Conservation (phyloP, 92 coral and sea anemone genomes). For the Chrysogorgia sp. region DNA sequence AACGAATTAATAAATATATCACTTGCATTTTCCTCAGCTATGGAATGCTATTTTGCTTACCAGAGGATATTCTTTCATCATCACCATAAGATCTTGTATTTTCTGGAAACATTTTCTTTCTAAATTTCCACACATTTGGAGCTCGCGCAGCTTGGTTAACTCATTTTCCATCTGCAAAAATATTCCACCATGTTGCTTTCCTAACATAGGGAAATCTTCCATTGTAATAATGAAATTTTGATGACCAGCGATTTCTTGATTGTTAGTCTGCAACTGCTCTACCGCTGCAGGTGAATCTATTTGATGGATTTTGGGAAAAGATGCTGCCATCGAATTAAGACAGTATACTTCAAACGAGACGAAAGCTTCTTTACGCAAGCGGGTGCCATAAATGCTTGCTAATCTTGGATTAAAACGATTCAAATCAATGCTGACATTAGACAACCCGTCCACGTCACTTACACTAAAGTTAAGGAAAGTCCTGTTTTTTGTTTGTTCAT, state of each 20-base stretch:
- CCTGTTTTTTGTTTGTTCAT: slow-evolving; percentile 69
- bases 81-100: slow-evolving; percentile 3
- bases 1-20: too few relatives aligned
- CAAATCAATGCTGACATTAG: slow-evolving; percentile 79
- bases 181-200: slow-evolving; percentile 21
- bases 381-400: slow-evolving; percentile 51
- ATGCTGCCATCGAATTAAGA: slow-evolving; percentile 47
- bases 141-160: slow-evolving; percentile 6
- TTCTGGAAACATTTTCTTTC: neutral
- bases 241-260: neutral
- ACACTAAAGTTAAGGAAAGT: slow-evolving; percentile 65
- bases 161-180: neutral
- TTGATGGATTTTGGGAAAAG: slow-evolving; percentile 56
- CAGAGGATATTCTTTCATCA: slow-evolving; percentile 25
- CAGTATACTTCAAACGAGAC: slow-evolving; percentile 71
- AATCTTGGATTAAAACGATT: slow-evolving; percentile 63
- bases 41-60: too few relatives aligned
- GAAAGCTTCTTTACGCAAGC: slow-evolving; percentile 68
- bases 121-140: neutral
- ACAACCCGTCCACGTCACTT: slow-evolving; percentile 63
- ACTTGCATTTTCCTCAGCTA: too few relatives aligned
- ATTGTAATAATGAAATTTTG: slow-evolving; percentile 27
- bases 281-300: slow-evolving; percentile 3
- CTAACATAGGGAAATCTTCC: slow-evolving; percentile 65
- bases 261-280: slow-evolving; percentile 1